Evolutionary conservation across 2,888 invertebrate species (phyloP), one percentile per base, ranked within the genome.

Genomic region (Julus scanicus): DNA sequence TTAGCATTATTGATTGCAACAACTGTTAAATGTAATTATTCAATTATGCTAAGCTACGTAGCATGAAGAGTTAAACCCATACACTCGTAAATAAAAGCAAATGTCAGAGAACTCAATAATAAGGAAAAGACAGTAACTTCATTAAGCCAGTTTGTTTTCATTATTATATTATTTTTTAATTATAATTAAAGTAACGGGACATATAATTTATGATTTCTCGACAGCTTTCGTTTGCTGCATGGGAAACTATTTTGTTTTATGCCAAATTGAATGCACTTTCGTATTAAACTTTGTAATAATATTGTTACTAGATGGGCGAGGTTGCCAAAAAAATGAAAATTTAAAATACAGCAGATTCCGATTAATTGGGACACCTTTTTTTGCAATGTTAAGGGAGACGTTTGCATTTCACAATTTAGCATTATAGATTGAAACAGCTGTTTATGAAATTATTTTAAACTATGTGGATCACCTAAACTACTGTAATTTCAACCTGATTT

Each of bases 231-330:
- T 53, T 53, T 53, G 53, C 17, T 15, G 53, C 53, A 11, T 63
- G 63, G n/a, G 63, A n/a, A 63, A 63, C 53, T 53, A 13, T 63
- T 63, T 63, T 63, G 29, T 63, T 63, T 63, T 63, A n/a, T 53
- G 53, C 53, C 11, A 17, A 53, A 53, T 63, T 63, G 63, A 63
- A 63, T n/a, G 17, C n/a, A n/a, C 63, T 63, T 63, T n/a, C 63
- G 4, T n/a, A 71, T 29, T 29, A 9, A 71, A 71, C 29, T 9
- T 3, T 20, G 2, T 63, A 63, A 63, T n/a, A 44, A 44, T 44
- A 2, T 44, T 44, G 44, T n/a, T n/a, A n/a, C n/a, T 3, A 63
- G 17, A 63, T 63, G 8, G 63, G 63, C 13, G n/a, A 17, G 6
- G 63, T 63, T 63, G 6, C n/a, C n/a, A 63, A n/a, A 63, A n/a